Percentiles rank a stretch among this genome's conserved stretches.
Conservation (phyloP, 1,140 invertebrate genomes). For the Calycopis cecrops region DNA sequence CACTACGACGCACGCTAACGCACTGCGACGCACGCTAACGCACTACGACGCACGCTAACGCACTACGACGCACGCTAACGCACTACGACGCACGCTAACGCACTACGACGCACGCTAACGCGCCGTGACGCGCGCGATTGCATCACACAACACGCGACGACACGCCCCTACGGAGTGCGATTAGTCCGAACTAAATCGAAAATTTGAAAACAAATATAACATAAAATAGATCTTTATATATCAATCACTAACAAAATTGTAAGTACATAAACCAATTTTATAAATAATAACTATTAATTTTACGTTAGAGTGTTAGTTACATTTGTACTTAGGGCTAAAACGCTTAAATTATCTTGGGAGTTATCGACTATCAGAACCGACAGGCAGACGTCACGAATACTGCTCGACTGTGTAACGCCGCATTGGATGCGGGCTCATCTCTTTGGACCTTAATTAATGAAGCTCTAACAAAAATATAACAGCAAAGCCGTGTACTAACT, state of each 20-base stretch:
- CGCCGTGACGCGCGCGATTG: too few species aligned
- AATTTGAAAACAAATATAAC: slow-evolving; percentile 36
- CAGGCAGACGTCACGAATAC: slow-evolving; percentile 40
- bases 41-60: too few species aligned
- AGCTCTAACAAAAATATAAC: slow-evolving; percentile 39
- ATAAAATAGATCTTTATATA: slow-evolving; percentile 42
- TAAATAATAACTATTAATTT: slow-evolving; percentile 42
- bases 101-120: too few species aligned
- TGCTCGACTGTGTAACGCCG: slow-evolving; percentile 44
- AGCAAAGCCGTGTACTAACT: slow-evolving; percentile 17
- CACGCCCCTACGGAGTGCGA: too few species aligned
- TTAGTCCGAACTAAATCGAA: too few species aligned
- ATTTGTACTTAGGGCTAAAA: slow-evolving; percentile 60
- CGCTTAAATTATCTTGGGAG: slow-evolving; percentile 24
- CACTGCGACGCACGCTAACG: too few species aligned
- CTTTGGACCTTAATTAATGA: slow-evolving; percentile 59
- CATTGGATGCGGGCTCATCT: slow-evolving; percentile 40
- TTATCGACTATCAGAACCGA: slow-evolving; percentile 26
- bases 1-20: too few species aligned
- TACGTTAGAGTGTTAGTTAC: slow-evolving; percentile 51
- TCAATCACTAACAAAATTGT: slow-evolving; percentile 40
- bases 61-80: too few species aligned
- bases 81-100: too few species aligned
- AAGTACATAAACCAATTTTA: slow-evolving; percentile 66
- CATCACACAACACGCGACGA: too few species aligned